phyloP scores from a whole-genome alignment of 2,113 vertebrate genomes.

The Forbesichthys agassizii region DNA sequence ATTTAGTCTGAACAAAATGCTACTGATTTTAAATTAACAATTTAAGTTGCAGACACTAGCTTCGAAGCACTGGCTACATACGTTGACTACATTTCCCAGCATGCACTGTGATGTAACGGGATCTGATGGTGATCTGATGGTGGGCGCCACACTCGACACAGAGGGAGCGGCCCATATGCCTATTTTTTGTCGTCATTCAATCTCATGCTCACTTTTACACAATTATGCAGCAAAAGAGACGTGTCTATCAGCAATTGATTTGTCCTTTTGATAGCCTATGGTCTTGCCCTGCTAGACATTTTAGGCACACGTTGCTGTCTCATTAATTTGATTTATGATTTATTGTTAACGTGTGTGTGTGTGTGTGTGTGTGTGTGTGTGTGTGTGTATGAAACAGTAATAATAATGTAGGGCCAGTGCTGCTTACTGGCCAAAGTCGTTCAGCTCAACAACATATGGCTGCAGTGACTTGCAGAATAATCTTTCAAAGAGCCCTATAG shows the following conservation, averaged over 20 bases:
- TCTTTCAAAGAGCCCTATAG: neutral
- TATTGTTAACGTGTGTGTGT: too few relatives aligned
- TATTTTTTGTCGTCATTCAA: neutral
- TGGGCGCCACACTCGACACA: constrained; percentile 39
- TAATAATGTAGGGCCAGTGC: neutral
- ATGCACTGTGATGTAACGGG: constrained; percentile 40
- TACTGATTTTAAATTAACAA: too few relatives aligned
- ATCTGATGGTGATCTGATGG: constrained; percentile 6
- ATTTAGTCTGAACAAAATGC: too few relatives aligned
- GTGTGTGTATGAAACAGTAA: too few relatives aligned
- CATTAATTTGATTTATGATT: too few relatives aligned
- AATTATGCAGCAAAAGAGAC: too few relatives aligned
- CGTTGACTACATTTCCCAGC: constrained; percentile 63
- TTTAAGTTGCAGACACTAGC: neutral
- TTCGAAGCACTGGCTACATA: constrained; percentile 33
- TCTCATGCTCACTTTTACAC: too few relatives aligned
- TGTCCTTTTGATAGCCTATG: too few relatives aligned
- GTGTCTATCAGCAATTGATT: too few relatives aligned
- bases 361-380: too few relatives aligned
- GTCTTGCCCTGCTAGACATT: too few relatives aligned
- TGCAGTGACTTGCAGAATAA: constrained; percentile 44
- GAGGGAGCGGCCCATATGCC: constrained; percentile 61
- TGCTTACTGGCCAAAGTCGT: neutral
- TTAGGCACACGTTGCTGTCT: too few relatives aligned
- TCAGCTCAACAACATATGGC: constrained; percentile 14